Evolutionary conservation across 2,888 invertebrate species (phyloP), one percentile per base, ranked within the genome.

Genomic region (Ametastegia equiseti): DNA sequence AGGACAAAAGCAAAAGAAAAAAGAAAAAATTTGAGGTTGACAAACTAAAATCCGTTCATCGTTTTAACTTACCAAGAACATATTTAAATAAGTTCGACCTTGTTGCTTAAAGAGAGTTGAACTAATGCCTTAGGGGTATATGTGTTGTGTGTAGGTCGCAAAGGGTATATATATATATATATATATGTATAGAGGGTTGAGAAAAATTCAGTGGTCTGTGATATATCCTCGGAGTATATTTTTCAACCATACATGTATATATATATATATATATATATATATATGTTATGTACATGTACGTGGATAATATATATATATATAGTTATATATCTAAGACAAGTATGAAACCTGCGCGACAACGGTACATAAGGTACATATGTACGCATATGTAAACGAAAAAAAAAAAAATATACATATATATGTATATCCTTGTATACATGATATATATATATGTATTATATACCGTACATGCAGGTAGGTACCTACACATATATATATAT

Each of bases 151-250:
- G 1, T 15, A 69, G 42, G 27, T 19, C 23, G 23, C 6, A 11
- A 9, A 13, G 45, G 36, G 36, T 33, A 36, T 69, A 33, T 13
- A 33, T 69, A n/a, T n/a, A n/a, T n/a, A n/a, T n/a, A n/a, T n/a
- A n/a, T n/a, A n/a, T n/a, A n/a, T n/a, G n/a, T n/a, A n/a, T 15
- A n/a, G 15, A 33, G 7, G 67, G 67, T 33, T 67, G 15, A 67
- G 23, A 19, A 9, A 60, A 23, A 13, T 13, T n/a, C n/a, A n/a
- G 60, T 27, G 19, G 57, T 19, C 27, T 23, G 11, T 23, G 60
- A 11, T 60, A 60, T n/a, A n/a, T n/a, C n/a, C n/a, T n/a, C n/a
- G n/a, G 23, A 67, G 67, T 67, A 36, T 67, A 39, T 67, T 67
- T 67, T 67, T 67, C 19, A 36, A 19, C 27, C 39, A 67, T 39